Conservation (phyloP, 1,140 invertebrate species). For the Archegozetes longisetosus region DNA sequence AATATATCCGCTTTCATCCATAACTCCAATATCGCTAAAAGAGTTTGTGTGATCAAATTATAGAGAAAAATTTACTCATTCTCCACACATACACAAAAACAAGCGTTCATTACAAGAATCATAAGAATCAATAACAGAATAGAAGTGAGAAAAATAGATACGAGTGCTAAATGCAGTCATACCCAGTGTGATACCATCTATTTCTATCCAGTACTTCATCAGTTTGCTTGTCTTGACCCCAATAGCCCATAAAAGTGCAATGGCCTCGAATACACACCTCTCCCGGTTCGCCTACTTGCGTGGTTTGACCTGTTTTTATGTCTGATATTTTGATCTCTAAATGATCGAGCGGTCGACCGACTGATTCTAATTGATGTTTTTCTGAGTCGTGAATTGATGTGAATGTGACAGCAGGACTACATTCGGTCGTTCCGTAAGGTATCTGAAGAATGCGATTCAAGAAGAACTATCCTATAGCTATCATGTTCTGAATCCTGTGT, state of each 20-base stretch:
- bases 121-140: background rate
- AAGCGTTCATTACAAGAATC: conserved; percentile 37
- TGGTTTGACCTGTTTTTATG: conserved; percentile 40
- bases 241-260: conserved; percentile 64
- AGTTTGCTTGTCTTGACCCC: conserved; percentile 62
- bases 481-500: no score
- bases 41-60: no score
- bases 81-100: no score
- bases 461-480: no score
- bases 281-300: conserved; percentile 56
- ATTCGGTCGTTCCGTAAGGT: conserved; percentile 76
- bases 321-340: conserved; percentile 62
- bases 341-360: conserved; percentile 63
- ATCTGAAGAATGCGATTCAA: no score
- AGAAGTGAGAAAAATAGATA: no score
- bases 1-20: conserved; percentile 58
- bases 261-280: conserved; percentile 73
- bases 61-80: no score
- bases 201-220: conserved; percentile 48
- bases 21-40: conserved; percentile 53
- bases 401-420: conserved; percentile 51
- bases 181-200: conserved; percentile 79
- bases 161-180: conserved; percentile 24
- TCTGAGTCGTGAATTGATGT: conserved; percentile 23
- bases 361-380: conserved; percentile 37